Evolutionary conservation across 2,888 invertebrate species (phyloP).

Genomic region (Yponomeuta evonymella): DNA sequence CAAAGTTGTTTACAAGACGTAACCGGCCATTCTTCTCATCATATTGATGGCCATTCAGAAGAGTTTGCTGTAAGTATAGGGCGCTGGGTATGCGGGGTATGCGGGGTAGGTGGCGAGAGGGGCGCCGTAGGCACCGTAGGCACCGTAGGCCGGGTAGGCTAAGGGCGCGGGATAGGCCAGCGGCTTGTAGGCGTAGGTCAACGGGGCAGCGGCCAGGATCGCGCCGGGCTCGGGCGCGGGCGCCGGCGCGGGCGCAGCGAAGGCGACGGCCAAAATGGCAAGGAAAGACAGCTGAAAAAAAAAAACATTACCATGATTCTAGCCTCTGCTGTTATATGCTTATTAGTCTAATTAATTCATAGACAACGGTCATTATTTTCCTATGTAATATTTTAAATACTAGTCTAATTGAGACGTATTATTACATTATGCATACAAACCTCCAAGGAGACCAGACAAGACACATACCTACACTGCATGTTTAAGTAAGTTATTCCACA

Average conservation of each 20-base stretch:
- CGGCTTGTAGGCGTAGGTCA: constrained; percentile 29
- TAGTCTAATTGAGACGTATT: not conserved
- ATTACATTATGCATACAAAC: not conserved
- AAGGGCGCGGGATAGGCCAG: constrained; percentile 25
- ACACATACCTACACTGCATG: not conserved
- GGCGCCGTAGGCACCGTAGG: constrained; percentile 23
- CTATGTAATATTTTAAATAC: not conserved
- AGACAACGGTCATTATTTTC: not conserved
- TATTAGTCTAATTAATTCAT: too few species aligned
- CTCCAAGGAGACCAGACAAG: not conserved
- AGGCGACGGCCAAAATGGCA: constrained; percentile 34
- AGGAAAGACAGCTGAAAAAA: constrained; percentile 37
- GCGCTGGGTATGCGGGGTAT: constrained; percentile 22
- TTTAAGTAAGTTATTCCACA: not conserved
- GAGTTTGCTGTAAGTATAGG: constrained; percentile 33
- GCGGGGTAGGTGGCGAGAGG: constrained; percentile 25
- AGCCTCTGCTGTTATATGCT: too few species aligned
- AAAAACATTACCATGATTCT: not conserved
- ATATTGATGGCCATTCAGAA: constrained; percentile 10
- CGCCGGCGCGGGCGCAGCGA: constrained; percentile 41
- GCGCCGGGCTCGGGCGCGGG: constrained; percentile 24
- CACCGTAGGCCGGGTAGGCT: constrained; percentile 26
- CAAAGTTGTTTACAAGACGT: constrained; percentile 17
- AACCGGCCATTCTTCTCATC: constrained; percentile 14
- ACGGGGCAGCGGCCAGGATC: constrained; percentile 24